phyloP scores from a whole-genome alignment of 2,888 invertebrate genomes.

The Synanthedon vespiformis region DNA sequence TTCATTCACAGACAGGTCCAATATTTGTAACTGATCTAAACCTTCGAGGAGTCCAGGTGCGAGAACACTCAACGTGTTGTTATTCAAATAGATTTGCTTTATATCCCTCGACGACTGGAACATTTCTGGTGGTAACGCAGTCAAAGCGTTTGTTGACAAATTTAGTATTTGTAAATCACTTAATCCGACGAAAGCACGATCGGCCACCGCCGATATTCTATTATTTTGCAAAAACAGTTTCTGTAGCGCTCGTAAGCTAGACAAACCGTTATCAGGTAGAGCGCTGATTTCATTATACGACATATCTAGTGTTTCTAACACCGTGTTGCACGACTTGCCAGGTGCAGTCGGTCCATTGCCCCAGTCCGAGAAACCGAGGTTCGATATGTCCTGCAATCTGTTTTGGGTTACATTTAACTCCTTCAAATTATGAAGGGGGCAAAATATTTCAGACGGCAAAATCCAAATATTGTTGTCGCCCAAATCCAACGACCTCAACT shows the following conservation, averaged over 20 bases:
- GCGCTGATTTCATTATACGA: slow-evolving; percentile 79
- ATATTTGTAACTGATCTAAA: slow-evolving; percentile 77
- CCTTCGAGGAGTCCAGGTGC: slow-evolving; percentile 81
- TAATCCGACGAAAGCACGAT: slow-evolving; percentile 80
- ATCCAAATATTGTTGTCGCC: slow-evolving; percentile 84
- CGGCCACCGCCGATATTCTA: slow-evolving; percentile 78
- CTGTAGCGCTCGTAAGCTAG: slow-evolving; percentile 76
- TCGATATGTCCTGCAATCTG: slow-evolving; percentile 81
- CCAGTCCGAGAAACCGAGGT: slow-evolving; percentile 81
- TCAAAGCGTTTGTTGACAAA: slow-evolving; percentile 82
- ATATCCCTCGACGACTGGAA: slow-evolving; percentile 80
- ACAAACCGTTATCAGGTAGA: slow-evolving; percentile 78
- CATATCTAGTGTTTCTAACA: slow-evolving; percentile 78
- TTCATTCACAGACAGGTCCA: slow-evolving; percentile 81
- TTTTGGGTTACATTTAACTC: slow-evolving; percentile 81
- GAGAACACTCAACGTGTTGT: slow-evolving; percentile 81
- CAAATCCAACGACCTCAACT: slow-evolving; percentile 76
- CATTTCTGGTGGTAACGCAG: slow-evolving; percentile 81
- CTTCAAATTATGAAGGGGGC: slow-evolving; percentile 76
- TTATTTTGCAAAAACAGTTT: slow-evolving; percentile 82
- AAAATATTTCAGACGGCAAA: slow-evolving; percentile 78
- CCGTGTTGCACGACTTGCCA: slow-evolving; percentile 77
- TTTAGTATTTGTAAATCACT: slow-evolving; percentile 78
- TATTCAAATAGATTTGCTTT: slow-evolving; percentile 79
- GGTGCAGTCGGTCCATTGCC: slow-evolving; percentile 75